A percentile compares a stretch with the other conserved stretches of the same genome.
phyloP scores from a whole-genome alignment of 2,888 invertebrate genomes.

The Pogonocherus hispidulus region DNA sequence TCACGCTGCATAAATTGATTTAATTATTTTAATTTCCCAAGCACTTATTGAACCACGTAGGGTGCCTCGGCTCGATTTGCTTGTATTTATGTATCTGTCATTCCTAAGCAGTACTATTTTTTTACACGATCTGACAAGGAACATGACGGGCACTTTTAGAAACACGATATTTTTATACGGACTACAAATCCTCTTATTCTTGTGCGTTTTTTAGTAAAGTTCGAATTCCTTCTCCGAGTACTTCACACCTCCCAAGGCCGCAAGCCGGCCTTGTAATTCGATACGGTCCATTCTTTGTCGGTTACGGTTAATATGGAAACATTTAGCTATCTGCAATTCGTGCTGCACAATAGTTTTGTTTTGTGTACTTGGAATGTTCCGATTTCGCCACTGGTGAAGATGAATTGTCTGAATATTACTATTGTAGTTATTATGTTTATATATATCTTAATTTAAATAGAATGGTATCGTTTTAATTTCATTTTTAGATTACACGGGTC shows the following conservation, averaged over 20 bases:
- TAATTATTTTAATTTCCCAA: constrained; percentile 36
- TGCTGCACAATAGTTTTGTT: constrained; percentile 15
- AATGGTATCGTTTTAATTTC: too few relatives aligned
- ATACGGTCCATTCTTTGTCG: constrained; percentile 35
- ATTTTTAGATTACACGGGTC: too few relatives aligned
- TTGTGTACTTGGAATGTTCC: background rate
- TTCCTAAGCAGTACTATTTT: constrained; percentile 31
- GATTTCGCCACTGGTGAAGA: background rate
- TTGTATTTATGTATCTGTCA: constrained; percentile 41
- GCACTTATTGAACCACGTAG: constrained; percentile 33
- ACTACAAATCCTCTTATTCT: constrained; percentile 27
- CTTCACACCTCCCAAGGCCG: constrained; percentile 40
- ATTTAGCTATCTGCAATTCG: constrained; percentile 28
- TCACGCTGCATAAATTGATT: constrained; percentile 22
- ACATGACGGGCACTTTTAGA: constrained; percentile 39
- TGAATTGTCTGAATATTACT: too few relatives aligned
- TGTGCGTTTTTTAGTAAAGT: constrained; percentile 29
- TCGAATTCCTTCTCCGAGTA: constrained; percentile 23
- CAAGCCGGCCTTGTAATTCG: constrained; percentile 36
- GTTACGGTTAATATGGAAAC: constrained; percentile 25
- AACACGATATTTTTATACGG: constrained; percentile 30
- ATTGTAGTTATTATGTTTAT: too few relatives aligned
- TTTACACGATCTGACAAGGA: constrained; percentile 34
- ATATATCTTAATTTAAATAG: too few relatives aligned
- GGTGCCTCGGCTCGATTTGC: constrained; percentile 36